Conservation (phyloP, 2,797 vertebrate species). For the Alosa sapidissima region DNA sequence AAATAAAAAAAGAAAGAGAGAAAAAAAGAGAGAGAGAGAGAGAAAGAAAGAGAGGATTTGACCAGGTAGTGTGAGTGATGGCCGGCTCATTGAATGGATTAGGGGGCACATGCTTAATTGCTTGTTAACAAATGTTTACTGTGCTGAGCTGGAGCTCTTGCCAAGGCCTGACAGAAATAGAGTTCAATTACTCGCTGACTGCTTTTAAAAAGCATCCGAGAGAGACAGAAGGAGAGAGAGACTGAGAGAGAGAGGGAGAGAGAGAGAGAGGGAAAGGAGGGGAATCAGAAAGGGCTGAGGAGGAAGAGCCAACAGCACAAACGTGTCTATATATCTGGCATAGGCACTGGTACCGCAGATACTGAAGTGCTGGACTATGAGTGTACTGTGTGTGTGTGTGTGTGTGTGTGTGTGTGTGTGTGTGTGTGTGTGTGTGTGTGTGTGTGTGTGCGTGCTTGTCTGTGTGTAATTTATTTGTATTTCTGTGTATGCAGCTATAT, state of each 20-base stretch:
- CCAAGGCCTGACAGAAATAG: conserved; percentile 50
- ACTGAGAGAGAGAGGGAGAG: conserved; percentile 20
- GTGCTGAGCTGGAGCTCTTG: conserved; percentile 33
- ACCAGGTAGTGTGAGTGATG: conserved; percentile 17
- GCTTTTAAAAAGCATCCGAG: conserved; percentile 24
- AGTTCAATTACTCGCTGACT: conserved; percentile 31
- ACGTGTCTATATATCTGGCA: too few relatives aligned
- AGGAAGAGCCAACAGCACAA: too few relatives aligned
- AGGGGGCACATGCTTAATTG: conserved; percentile 53
- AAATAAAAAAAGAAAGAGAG: conserved; percentile 26
- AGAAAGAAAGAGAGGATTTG: neutral
- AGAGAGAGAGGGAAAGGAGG: too few relatives aligned
- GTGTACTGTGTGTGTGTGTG: too few relatives aligned
- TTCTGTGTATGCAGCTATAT: too few relatives aligned
- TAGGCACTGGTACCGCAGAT: too few relatives aligned
- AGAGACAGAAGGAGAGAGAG: conserved; percentile 50
- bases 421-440: too few relatives aligned
- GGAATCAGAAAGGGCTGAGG: too few relatives aligned
- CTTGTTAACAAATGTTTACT: conserved; percentile 57
- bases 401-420: too few relatives aligned
- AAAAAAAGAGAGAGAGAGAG: neutral
- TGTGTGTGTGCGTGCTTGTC: too few relatives aligned
- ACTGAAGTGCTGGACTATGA: too few relatives aligned
- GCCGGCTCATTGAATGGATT: conserved; percentile 43
- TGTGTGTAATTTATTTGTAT: too few relatives aligned